Conservation (phyloP, 1,140 invertebrate genomes). For the Bombyx mandarina region DNA sequence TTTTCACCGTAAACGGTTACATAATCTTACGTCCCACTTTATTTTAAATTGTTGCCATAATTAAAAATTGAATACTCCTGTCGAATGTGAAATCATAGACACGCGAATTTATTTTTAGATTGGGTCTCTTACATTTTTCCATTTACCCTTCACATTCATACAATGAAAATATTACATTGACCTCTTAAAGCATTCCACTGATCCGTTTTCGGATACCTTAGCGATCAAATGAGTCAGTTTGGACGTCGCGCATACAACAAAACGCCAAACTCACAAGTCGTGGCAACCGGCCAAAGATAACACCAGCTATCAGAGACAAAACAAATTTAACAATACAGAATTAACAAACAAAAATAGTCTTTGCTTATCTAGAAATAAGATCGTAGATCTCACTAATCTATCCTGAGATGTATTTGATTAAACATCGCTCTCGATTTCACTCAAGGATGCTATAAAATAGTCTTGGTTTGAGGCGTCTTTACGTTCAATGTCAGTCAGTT, state of each 20-base stretch:
- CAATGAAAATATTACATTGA: neutral
- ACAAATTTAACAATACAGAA: constrained; percentile 5
- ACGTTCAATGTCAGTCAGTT: no score
- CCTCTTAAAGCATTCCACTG: neutral
- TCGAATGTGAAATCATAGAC: no score
- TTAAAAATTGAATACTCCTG: no score
- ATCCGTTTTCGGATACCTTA: neutral
- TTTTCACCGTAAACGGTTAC: no score
- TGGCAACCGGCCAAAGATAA: constrained; percentile 2
- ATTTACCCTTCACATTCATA: no score
- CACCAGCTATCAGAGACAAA: constrained; percentile 4
- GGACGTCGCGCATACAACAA: neutral
- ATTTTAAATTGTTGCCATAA: no score
- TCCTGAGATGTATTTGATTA: neutral
- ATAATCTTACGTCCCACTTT: no score
- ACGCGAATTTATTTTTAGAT: no score
- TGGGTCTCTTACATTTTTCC: no score
- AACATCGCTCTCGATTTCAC: neutral
- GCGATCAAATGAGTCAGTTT: neutral
- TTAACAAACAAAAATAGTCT: constrained; percentile 8
- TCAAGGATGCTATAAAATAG: neutral
- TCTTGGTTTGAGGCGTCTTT: no score
- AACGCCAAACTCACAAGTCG: neutral
- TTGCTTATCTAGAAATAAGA: constrained; percentile 8
- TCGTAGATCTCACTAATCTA: neutral